Percentiles rank a stretch among this genome's conserved stretches.
These are phyloP conservation scores for Yoshiicerus persimilis DNA, from an alignment of 1,140 invertebrate species.

Conservation along the genomic window DNA sequence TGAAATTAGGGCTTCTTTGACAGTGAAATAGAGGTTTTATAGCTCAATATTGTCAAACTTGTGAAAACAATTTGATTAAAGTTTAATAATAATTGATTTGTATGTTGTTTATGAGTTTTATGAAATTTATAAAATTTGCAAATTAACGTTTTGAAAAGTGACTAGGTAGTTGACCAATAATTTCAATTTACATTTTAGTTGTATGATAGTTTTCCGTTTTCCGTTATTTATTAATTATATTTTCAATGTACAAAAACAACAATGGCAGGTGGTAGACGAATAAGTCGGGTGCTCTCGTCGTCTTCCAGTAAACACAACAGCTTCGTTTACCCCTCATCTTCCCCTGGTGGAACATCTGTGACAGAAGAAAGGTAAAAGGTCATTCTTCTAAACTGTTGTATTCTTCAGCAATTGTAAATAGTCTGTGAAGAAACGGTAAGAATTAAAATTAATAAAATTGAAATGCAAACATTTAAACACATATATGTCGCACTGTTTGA, in stretches of 20 bases:
- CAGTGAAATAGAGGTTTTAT: too few species aligned
- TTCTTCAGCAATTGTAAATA: neutral
- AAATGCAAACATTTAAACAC: too few species aligned
- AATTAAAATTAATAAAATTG: too few species aligned
- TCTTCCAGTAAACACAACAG: constrained; percentile 1
- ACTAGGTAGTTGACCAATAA: neutral
- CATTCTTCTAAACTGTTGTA: neutral
- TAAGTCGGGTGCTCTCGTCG: neutral
- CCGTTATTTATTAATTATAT: neutral
- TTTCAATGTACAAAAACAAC: neutral
- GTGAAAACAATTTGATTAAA: too few species aligned
- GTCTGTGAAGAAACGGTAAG: neutral
- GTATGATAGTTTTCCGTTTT: neutral
- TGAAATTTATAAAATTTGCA: too few species aligned
- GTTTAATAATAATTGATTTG: too few species aligned
- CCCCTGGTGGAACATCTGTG: neutral
- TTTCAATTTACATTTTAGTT: neutral
- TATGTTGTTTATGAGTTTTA: too few species aligned
- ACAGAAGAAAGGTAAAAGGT: constrained; percentile 10
- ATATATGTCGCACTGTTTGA: too few species aligned
- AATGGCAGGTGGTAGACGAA: constrained; percentile 5
- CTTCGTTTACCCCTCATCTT: neutral
- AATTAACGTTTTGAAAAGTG: too few species aligned
- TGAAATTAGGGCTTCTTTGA: too few species aligned
- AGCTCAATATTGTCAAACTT: too few species aligned